phyloP scores from a whole-genome alignment of 1,140 invertebrate species.

The Macrocentrus cingulum region DNA sequence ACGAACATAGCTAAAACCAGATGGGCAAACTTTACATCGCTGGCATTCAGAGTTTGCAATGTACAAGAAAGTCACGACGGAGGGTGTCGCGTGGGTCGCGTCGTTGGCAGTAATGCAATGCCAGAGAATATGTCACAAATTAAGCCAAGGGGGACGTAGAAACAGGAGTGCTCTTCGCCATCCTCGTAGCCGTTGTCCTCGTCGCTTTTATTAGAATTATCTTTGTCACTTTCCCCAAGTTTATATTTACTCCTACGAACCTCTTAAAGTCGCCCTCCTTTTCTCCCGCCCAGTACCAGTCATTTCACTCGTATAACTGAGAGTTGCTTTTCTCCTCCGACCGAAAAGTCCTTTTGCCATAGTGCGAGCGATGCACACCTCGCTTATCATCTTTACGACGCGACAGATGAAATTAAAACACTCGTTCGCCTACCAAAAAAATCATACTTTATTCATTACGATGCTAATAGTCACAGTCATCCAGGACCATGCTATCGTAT shows the following conservation, averaged over 20 bases:
- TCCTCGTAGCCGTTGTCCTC: conserved; percentile 32
- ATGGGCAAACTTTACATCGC: too few relatives aligned
- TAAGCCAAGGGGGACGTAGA: conserved; percentile 45
- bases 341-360: neutral
- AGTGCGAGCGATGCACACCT: conserved; percentile 32
- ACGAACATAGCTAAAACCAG: too few relatives aligned
- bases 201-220: conserved; percentile 61
- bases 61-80: too few relatives aligned
- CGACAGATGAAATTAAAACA: conserved; percentile 60
- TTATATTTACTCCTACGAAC: conserved; percentile 57
- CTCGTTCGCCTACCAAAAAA: conserved; percentile 50
- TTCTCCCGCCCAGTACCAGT: neutral
- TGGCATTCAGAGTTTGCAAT: too few relatives aligned
- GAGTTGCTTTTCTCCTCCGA: conserved; percentile 6
- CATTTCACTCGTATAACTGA: neutral
- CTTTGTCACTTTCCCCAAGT: conserved; percentile 60
- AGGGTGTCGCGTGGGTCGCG: neutral
- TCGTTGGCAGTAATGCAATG: conserved; percentile 41
- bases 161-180: conserved; percentile 27
- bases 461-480: conserved; percentile 55
- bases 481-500: neutral
- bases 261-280: conserved; percentile 17
- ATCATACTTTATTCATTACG: conserved; percentile 62
- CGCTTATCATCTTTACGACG: conserved; percentile 62
- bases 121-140: conserved; percentile 57